Evolutionary conservation across 2,888 invertebrate species (phyloP), one percentile per base, ranked within the genome.

Genomic region (Orthosia incerta): DNA sequence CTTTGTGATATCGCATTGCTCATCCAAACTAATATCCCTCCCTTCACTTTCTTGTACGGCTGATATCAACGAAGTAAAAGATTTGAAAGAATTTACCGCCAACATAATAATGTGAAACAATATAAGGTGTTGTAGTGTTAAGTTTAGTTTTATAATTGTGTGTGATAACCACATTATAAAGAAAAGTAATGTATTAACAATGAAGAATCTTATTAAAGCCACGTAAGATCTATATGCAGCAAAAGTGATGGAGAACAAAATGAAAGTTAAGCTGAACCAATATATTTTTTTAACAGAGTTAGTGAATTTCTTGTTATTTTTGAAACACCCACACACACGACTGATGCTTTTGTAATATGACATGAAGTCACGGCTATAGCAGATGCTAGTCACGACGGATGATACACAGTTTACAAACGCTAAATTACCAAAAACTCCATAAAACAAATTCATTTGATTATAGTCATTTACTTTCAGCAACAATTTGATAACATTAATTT

Each of bases 61-160:
- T 13, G 15, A 45, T 23, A 69, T 11, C 13, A 74, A 45, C 1
- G 23, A 60, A 48, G 18, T 74, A 20, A 74, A 50, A 11, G 60
- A 45, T 45, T 45, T 23, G 0, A 59, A 15, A 16, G 53, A 67
- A 12, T 48, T 3, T 18, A 39, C 67, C 0, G 68, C 15, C 3
- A 76, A 2, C 46, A 76, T 67, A 26, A 76, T 39, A n/a, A 53
- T 15, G 31, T 26, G 16, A 20, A 16, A 62, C n/a, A 69, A 26
- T 12, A 69, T n/a, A 0, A 63, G 4, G 15, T 69, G 45, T 15
- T 62, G 45, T 12, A 26, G 4, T 3, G n/a, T 4, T 4, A 53
- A 12, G 12, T 16, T 64, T 3, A 51, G 1, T 16, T 53, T 39
- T 12, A 12, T 16, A 1, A 39, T 31, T 16, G 31, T 46, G 26